Base-by-base conservation (phyloP, 1,140 invertebrate species). In the Papilio polytes region DNA sequence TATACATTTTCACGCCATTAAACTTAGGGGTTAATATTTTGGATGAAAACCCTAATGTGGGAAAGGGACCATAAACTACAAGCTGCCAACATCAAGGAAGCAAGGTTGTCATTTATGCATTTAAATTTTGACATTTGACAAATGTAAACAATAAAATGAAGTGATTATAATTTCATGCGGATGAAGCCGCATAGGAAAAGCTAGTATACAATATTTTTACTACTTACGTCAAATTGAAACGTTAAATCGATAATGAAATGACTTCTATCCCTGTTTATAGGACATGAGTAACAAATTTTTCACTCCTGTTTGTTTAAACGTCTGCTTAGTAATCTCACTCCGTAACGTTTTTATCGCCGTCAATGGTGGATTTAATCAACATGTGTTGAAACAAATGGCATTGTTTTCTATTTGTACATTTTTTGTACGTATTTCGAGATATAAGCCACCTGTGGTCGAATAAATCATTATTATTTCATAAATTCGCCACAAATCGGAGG, bases 371-470 rank as follows among this genome's bases (percentile, higher is more conserved):
- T 85, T 89, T 89, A 88, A 86, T 86, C 83, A 81, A 87, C 83
- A 85, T 80, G 82, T 26, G 82, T 86, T 80, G 85, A 86, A 88
- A 91, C 90, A 91, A 91, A 91, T 85, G 89, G 84, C 79, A 91
- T 90, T 91, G 90, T 91, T 86, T 83, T 72, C 63, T 70, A 85
- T 85, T 87, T 86, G 88, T 85, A 81, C 82, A 81, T 81, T 87
- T 88, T 88, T 87, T 80, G 74, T 80, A 83, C 84, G 36, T 83
- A 74, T 79, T 74, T 81, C 81, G 70, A 72, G 86, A 91, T 92
- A 91, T 91, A 92, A 88, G 85, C 86, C 91, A 91, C 87, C 88
- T 91, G 89, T 85, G 78, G 82, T 78, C 41, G 31, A 63, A 80
- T 85, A 85, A 85, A 87, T 88, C 83, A 82, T 81, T 74, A 81